Evolutionary conservation across 2,797 vertebrate species (phyloP).

Genomic region (Phalanger gymnotis): DNA sequence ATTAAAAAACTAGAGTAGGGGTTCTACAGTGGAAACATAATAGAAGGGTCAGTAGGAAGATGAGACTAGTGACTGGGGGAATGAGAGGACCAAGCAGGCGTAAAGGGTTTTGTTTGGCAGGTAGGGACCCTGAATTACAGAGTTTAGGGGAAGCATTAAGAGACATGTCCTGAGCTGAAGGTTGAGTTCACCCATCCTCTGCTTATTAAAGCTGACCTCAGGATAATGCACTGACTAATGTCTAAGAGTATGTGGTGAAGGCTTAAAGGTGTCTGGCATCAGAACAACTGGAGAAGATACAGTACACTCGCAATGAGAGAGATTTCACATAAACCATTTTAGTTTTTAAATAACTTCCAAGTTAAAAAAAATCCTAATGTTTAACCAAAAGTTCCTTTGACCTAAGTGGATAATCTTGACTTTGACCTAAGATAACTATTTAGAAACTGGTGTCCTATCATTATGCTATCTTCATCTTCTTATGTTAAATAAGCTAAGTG

Average conservation of each 20-base stretch:
- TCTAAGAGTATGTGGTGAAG: not conserved
- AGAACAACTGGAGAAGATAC: not conserved
- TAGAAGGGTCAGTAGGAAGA: not conserved
- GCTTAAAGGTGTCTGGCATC: not conserved
- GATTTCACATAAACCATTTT: not conserved
- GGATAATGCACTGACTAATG: not conserved
- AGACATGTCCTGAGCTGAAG: not conserved
- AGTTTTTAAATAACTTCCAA: not conserved
- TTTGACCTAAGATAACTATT: not conserved
- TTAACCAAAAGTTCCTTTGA: not conserved
- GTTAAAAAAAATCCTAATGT: not conserved
- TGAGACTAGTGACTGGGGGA: not conserved
- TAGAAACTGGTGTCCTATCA: not conserved
- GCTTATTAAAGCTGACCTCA: not conserved
- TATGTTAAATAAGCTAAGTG: not conserved
- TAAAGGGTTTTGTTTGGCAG: not conserved
- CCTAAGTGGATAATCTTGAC: not conserved
- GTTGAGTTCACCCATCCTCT: not conserved
- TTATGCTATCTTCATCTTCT: not conserved
- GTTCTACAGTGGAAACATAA: not conserved
- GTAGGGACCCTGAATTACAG: not conserved
- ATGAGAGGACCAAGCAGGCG: not conserved
- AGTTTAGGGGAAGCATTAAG: not conserved
- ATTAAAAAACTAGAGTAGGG: not conserved
- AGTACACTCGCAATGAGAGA: not conserved